phyloP scores from a whole-genome alignment of 2,797 vertebrate genomes.

The Cottoperca gobio region DNA sequence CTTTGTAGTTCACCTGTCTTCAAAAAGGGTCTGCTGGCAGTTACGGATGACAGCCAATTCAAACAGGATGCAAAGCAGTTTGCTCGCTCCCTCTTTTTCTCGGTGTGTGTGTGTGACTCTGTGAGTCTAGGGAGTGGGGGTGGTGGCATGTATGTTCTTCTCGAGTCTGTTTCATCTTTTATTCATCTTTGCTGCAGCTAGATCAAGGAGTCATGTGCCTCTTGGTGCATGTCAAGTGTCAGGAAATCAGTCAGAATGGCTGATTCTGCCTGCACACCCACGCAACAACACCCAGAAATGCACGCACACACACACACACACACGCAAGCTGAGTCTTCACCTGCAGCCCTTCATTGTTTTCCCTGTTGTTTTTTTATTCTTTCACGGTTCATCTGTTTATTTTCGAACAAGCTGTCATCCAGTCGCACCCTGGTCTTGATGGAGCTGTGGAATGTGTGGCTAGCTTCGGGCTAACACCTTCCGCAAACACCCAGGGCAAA shows the following conservation, averaged over 20 bases:
- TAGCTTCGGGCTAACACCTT: constrained; percentile 74
- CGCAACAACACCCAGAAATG: constrained; percentile 36
- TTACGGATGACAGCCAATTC: constrained; percentile 79
- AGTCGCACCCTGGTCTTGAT: constrained; percentile 42
- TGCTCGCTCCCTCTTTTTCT: constrained; percentile 27
- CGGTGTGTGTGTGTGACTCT: constrained; percentile 33
- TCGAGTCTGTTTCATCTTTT: constrained; percentile 83
- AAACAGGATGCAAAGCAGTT: constrained; percentile 83
- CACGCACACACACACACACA: constrained; percentile 24
- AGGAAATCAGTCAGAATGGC: constrained; percentile 79
- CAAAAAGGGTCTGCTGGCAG: constrained; percentile 80
- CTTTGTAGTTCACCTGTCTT: constrained; percentile 81
- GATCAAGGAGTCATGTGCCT: constrained; percentile 81
- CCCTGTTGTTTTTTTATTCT: constrained; percentile 33
- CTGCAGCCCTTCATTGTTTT: constrained; percentile 54
- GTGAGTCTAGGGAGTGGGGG: constrained; percentile 56
- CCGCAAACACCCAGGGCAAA: constrained; percentile 79
- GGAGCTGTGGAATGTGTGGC: constrained; percentile 56
- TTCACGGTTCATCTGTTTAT: constrained; percentile 49
- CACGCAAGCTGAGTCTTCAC: constrained; percentile 29
- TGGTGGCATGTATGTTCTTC: constrained; percentile 77
- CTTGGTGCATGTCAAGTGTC: constrained; percentile 81
- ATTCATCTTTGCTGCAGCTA: constrained; percentile 80
- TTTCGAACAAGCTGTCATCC: constrained; percentile 54
- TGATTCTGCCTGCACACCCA: constrained; percentile 62